Conservation (phyloP, 2,888 invertebrate genomes). For the Hydraecia micacea region DNA sequence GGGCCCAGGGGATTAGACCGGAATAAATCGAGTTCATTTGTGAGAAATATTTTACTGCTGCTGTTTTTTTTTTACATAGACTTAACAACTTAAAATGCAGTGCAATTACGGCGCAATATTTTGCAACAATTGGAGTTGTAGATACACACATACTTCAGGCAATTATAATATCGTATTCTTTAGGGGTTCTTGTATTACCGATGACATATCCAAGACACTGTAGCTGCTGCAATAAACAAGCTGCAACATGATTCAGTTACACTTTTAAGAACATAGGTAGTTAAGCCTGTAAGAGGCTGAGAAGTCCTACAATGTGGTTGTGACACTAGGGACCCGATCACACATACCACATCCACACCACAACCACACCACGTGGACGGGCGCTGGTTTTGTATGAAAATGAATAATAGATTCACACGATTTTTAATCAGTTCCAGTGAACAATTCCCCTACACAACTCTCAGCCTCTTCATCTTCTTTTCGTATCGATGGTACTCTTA, state of each 20-base stretch:
- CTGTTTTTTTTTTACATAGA: neutral
- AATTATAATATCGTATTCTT: neutral
- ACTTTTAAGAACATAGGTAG: neutral
- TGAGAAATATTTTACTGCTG: neutral
- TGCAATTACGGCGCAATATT: neutral
- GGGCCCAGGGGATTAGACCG: no score
- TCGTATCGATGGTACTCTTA: no score
- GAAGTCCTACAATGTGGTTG: neutral
- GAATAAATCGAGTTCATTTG: neutral
- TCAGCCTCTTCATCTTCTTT: no score
- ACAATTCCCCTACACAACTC: no score
- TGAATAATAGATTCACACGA: no score
- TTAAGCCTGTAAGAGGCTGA: neutral
- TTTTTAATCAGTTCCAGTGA: no score
- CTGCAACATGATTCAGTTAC: neutral
- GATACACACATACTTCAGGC: conserved; percentile 3
- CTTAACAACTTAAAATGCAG: neutral
- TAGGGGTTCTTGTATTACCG: neutral
- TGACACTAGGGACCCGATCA: no score
- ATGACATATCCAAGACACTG: no score
- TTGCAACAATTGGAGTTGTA: conserved; percentile 2
- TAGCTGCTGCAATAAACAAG: neutral
- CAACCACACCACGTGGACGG: no score
- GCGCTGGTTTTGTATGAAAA: no score
- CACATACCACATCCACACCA: no score